phyloP scores from a whole-genome alignment of 2,888 invertebrate species.

The Limnephilus rhombicus region DNA sequence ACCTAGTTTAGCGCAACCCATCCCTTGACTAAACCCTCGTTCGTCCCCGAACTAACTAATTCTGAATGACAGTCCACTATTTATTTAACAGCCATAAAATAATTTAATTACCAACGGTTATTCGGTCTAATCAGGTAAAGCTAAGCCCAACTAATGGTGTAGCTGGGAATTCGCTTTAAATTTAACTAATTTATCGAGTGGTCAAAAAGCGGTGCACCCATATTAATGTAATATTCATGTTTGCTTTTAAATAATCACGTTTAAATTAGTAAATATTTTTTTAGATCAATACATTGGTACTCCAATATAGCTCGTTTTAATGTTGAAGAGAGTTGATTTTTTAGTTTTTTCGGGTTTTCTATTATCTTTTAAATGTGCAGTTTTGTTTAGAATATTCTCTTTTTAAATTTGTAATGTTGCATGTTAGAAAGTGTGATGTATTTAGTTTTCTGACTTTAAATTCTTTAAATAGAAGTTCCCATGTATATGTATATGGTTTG shows the following conservation, averaged over 20 bases:
- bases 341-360: too few relatives aligned
- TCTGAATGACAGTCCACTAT: slow-evolving; percentile 8
- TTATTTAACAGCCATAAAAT: not conserved
- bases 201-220: not conserved
- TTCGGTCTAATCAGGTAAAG: not conserved
- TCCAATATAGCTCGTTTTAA: too few relatives aligned
- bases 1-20: slow-evolving; percentile 9
- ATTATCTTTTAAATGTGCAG: too few relatives aligned
- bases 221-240: not conserved
- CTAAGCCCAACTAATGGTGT: not conserved
- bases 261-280: not conserved
- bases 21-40: not conserved
- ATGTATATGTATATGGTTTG: too few relatives aligned
- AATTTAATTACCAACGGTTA: slow-evolving; percentile 4
- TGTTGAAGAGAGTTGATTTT: too few relatives aligned
- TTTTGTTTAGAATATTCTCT: too few relatives aligned
- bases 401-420: too few relatives aligned
- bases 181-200: not conserved
- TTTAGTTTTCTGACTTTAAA: too few relatives aligned
- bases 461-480: too few relatives aligned
- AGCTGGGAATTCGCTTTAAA: not conserved
- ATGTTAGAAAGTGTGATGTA: too few relatives aligned
- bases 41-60: not conserved
- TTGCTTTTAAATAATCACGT: not conserved
- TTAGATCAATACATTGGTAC: too few relatives aligned